Evolutionary conservation across 2,113 vertebrate genomes (phyloP).

Genomic region (Colius striatus): DNA sequence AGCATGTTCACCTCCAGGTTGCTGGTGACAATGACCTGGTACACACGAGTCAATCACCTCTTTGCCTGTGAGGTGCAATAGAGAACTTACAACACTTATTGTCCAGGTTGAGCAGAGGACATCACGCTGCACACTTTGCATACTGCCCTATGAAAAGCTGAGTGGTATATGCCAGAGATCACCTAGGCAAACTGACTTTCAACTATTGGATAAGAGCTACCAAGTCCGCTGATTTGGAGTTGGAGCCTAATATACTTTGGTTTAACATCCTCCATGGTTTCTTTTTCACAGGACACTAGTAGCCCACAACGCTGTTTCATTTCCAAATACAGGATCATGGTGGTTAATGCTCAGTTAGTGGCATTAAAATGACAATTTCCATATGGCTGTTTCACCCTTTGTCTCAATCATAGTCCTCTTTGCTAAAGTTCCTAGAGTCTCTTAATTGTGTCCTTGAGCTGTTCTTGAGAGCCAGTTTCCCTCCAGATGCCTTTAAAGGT

Average conservation of each 20-base stretch:
- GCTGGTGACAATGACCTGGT: background rate
- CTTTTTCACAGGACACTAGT: background rate
- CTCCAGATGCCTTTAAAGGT: background rate
- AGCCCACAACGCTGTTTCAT: background rate
- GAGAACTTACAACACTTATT: background rate
- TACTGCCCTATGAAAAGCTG: background rate
- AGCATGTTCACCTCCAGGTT: background rate
- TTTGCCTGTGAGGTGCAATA: background rate
- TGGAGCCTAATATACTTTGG: background rate
- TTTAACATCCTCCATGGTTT: background rate
- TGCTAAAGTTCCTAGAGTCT: background rate
- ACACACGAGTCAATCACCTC: rapidly evolving
- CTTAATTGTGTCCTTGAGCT: background rate
- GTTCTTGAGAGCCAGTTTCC: background rate
- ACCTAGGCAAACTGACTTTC: background rate
- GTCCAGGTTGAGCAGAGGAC: background rate
- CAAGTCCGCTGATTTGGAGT: background rate
- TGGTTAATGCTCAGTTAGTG: background rate
- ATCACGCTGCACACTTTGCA: background rate
- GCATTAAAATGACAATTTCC: background rate
- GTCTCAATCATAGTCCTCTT: background rate
- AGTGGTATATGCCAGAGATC: background rate
- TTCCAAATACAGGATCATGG: background rate
- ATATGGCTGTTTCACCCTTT: background rate
- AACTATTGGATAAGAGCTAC: background rate